Evolutionary conservation across 2,797 vertebrate species (phyloP).

Genomic region (Semaprochilodus insignis): DNA sequence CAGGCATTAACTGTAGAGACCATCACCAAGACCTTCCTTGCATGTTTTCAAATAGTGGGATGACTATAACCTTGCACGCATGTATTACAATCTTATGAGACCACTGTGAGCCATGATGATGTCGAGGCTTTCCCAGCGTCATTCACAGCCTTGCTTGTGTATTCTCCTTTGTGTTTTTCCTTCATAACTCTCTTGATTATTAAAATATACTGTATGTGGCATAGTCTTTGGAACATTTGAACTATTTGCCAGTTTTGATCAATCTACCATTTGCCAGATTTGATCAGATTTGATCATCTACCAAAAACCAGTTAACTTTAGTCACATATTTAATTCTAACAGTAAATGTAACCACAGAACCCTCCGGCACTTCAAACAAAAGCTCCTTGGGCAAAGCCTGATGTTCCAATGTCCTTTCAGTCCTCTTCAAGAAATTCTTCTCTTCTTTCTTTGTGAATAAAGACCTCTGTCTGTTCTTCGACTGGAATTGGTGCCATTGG

Average conservation of each 20-base stretch:
- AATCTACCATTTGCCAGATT: too few species aligned
- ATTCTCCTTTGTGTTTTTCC: constrained; percentile 89
- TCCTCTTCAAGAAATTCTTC: constrained; percentile 75
- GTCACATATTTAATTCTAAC: constrained; percentile 78
- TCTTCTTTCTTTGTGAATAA: constrained; percentile 69
- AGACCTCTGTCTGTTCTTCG: constrained; percentile 63
- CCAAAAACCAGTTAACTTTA: constrained; percentile 88
- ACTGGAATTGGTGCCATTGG: constrained; percentile 28
- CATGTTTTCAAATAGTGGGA: too few species aligned
- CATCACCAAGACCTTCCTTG: too few species aligned
- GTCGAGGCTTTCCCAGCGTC: constrained; percentile 84
- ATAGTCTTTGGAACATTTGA: constrained; percentile 88
- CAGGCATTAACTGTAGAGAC: too few species aligned
- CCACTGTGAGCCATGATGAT: constrained; percentile 88
- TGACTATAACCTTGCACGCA: too few species aligned
- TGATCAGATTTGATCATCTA: constrained; percentile 80
- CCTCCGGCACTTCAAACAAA: constrained; percentile 76
- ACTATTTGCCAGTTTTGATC: constrained; percentile 89
- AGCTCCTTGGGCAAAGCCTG: constrained; percentile 62
- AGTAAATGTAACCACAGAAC: constrained; percentile 71
- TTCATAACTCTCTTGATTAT: constrained; percentile 78
- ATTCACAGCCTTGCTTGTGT: constrained; percentile 89
- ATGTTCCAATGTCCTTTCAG: constrained; percentile 65
- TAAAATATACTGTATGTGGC: constrained; percentile 84
- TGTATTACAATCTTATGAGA: constrained; percentile 92